A percentile compares a stretch with the other conserved stretches of the same genome.
Conservation (phyloP, 2,888 invertebrate species). For the Dynastes grantii region DNA sequence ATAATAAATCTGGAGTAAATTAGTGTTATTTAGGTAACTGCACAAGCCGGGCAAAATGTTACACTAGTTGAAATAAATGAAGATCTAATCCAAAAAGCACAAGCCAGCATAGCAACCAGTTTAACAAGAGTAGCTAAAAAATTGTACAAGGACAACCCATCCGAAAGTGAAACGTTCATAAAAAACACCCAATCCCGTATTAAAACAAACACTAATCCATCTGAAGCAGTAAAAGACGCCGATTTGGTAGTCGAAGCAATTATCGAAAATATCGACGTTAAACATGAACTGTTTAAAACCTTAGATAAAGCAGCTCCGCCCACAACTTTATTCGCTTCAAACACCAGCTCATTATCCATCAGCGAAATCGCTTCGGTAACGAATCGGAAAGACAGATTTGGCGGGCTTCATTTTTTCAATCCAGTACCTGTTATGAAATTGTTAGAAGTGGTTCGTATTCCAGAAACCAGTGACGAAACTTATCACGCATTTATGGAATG, state of each 20-base stretch:
- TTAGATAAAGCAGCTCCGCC: conserved; percentile 83
- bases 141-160: conserved; percentile 78
- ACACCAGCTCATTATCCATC: conserved; percentile 91
- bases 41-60: conserved; percentile 87
- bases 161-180: conserved; percentile 80
- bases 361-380: conserved; percentile 85
- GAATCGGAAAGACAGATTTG: conserved; percentile 83
- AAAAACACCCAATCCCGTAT: conserved; percentile 76
- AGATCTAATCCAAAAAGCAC: conserved; percentile 82
- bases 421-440: conserved; percentile 94
- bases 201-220: conserved; percentile 76
- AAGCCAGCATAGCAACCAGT: conserved; percentile 79
- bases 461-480: conserved; percentile 85
- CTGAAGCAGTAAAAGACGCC: conserved; percentile 76
- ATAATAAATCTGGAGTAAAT: conserved; percentile 13
- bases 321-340: conserved; percentile 88
- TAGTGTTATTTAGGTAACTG: conserved; percentile 79
- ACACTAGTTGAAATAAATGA: conserved; percentile 85
- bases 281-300: conserved; percentile 81
- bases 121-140: conserved; percentile 87
- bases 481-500: conserved; percentile 82
- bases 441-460: conserved; percentile 84
- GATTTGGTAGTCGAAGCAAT: conserved; percentile 92
- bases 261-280: conserved; percentile 84
- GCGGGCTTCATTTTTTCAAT: conserved; percentile 94